Evolutionary conservation across 2,797 vertebrate genomes (phyloP).

Genomic region (Chaetodon trifasciatus): DNA sequence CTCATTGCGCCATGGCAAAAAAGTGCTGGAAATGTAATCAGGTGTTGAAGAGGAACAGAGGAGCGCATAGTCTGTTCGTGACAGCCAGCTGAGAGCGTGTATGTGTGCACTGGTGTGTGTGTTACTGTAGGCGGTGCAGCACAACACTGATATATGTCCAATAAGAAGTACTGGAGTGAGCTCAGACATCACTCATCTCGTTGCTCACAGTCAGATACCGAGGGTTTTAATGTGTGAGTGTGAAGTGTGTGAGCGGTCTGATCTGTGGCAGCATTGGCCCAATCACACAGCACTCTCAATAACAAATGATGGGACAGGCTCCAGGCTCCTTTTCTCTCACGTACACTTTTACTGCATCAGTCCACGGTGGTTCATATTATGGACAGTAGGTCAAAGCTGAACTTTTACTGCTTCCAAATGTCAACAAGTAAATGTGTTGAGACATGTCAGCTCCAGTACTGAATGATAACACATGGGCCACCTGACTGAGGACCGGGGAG

Average conservation of each 20-base stretch:
- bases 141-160: conserved; percentile 53
- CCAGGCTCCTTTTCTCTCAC: conserved; percentile 46
- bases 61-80: conserved; percentile 20
- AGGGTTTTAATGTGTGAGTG: conserved; percentile 55
- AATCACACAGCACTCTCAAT: conserved; percentile 47
- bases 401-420: conserved; percentile 70
- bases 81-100: conserved; percentile 35
- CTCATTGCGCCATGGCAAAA: conserved; percentile 40
- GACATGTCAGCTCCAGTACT: conserved; percentile 45
- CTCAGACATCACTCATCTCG: conserved; percentile 61
- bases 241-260: conserved; percentile 60
- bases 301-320: conserved; percentile 59
- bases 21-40: conserved; percentile 70
- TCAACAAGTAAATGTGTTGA: conserved; percentile 68
- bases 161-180: conserved; percentile 49
- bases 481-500: conserved; percentile 30
- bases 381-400: conserved; percentile 64
- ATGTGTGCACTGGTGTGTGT: conserved; percentile 23
- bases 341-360: conserved; percentile 44
- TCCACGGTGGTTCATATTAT: conserved; percentile 54
- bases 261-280: conserved; percentile 54
- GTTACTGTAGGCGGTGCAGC: conserved; percentile 34
- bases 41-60: conserved; percentile 60
- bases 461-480: conserved; percentile 56
- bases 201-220: conserved; percentile 44